Conservation (phyloP, 2,888 invertebrate genomes). For the Muschampia plurimacula region DNA sequence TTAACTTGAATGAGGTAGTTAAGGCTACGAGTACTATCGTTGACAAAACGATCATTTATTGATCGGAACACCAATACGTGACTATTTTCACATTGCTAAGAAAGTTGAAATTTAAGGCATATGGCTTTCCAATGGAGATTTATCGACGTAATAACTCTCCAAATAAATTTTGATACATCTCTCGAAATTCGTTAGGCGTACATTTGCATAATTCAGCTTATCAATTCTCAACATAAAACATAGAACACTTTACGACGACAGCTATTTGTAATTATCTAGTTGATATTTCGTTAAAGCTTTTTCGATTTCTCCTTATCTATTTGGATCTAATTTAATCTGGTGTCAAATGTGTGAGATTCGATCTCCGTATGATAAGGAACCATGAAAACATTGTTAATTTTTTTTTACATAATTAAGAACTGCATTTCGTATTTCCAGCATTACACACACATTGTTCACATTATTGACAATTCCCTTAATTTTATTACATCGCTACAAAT, state of each 20-base stretch:
- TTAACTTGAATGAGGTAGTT: conserved; percentile 5
- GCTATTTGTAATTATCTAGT: conserved; percentile 36
- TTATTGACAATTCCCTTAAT: conserved; percentile 55
- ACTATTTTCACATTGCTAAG: conserved; percentile 13
- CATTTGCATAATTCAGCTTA: conserved; percentile 42
- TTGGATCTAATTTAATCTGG: conserved; percentile 18
- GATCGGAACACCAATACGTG: conserved; percentile 16
- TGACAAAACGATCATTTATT: conserved; percentile 34
- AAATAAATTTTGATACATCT: conserved; percentile 41
- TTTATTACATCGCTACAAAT: conserved; percentile 75
- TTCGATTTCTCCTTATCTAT: conserved; percentile 39
- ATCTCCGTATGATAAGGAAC: conserved; percentile 16
- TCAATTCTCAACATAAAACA: conserved; percentile 41
- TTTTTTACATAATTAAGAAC: background rate
- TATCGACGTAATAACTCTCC: conserved; percentile 43
- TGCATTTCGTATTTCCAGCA: too few species aligned
- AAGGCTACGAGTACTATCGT: conserved; percentile 2
- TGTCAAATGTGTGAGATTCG: conserved; percentile 12
- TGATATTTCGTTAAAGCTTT: conserved; percentile 37
- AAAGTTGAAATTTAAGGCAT: conserved; percentile 39
- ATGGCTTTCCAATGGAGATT: conserved; percentile 41
- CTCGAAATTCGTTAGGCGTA: conserved; percentile 35
- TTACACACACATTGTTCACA: too few species aligned
- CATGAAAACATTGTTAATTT: background rate
- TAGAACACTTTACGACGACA: conserved; percentile 41